phyloP scores from a whole-genome alignment of 2,888 invertebrate genomes.

The Trissolcus japonicus region DNA sequence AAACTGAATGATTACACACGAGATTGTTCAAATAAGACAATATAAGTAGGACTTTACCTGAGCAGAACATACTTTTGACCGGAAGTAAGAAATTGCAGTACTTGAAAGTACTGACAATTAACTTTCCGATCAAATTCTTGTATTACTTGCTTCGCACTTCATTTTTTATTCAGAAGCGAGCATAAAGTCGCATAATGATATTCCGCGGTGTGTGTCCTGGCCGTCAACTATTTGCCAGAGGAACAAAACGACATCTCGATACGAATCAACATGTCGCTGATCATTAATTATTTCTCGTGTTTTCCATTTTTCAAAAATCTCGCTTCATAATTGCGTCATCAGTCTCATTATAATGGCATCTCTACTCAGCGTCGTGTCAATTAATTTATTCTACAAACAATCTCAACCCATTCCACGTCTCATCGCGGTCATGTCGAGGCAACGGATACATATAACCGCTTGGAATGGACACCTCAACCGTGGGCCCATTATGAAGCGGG shows the following conservation, averaged over 20 bases:
- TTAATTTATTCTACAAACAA: constrained; percentile 57
- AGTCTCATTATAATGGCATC: constrained; percentile 38
- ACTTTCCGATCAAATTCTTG: not conserved
- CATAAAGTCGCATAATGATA: constrained; percentile 3
- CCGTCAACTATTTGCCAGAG: constrained; percentile 21
- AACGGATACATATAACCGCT: constrained; percentile 44
- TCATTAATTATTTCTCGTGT: constrained; percentile 2
- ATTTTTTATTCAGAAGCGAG: constrained; percentile 2
- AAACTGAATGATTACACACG: too few species aligned
- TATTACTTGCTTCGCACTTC: not conserved
- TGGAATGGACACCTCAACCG: constrained; percentile 55
- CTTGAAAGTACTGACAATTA: too few species aligned
- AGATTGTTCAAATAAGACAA: too few species aligned
- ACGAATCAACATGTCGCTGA: constrained; percentile 6
- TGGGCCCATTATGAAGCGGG: constrained; percentile 68
- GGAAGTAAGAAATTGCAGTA: too few species aligned
- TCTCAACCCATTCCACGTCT: constrained; percentile 35
- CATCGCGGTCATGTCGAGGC: constrained; percentile 45
- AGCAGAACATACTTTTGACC: too few species aligned
- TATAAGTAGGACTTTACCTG: too few species aligned
- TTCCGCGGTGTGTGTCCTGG: constrained; percentile 21
- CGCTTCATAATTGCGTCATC: constrained; percentile 33
- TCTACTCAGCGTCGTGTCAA: constrained; percentile 36
- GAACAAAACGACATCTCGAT: constrained; percentile 7
- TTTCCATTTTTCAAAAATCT: constrained; percentile 14